A percentile compares a stretch with the other conserved stretches of the same genome.
Conservation (phyloP, 2,113 vertebrate species). For the Ursus arctos region DNA sequence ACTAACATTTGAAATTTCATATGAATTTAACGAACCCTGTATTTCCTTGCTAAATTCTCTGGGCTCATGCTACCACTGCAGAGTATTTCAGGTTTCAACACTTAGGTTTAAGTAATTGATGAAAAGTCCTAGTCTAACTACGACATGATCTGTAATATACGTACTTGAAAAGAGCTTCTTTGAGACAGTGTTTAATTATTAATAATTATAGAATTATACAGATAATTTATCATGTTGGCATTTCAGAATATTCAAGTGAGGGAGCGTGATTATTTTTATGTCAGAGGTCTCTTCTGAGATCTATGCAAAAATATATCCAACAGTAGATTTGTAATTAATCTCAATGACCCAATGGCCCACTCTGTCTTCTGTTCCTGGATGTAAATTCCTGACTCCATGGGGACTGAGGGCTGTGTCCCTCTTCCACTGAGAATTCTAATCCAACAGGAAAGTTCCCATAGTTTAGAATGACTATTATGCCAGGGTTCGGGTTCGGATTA, state of each 20-base stretch:
- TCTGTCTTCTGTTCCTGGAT: background rate
- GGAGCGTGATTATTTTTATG: background rate
- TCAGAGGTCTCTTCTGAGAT: background rate
- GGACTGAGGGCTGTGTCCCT: background rate
- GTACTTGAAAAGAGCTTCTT: background rate
- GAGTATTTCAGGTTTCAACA: no score
- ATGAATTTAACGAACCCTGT: no score
- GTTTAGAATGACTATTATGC: background rate
- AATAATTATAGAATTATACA: background rate
- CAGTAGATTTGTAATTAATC: background rate
- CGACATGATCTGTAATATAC: no score
- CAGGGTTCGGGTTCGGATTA: background rate
- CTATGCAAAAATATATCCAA: background rate
- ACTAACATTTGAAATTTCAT: no score
- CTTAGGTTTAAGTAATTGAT: no score
- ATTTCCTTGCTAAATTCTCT: no score
- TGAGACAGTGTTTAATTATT: background rate
- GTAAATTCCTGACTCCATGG: background rate
- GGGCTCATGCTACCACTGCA: no score
- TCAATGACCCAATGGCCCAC: background rate
- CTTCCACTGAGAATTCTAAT: background rate
- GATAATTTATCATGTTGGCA: background rate
- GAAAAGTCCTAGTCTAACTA: no score
- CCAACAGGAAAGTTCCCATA: background rate
- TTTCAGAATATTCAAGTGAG: background rate